A percentile compares a stretch with the other conserved stretches of the same genome.
These are phyloP conservation scores for Epinephelus coioides DNA, from an alignment of 2,797 vertebrate species.

Conservation along the genomic window DNA sequence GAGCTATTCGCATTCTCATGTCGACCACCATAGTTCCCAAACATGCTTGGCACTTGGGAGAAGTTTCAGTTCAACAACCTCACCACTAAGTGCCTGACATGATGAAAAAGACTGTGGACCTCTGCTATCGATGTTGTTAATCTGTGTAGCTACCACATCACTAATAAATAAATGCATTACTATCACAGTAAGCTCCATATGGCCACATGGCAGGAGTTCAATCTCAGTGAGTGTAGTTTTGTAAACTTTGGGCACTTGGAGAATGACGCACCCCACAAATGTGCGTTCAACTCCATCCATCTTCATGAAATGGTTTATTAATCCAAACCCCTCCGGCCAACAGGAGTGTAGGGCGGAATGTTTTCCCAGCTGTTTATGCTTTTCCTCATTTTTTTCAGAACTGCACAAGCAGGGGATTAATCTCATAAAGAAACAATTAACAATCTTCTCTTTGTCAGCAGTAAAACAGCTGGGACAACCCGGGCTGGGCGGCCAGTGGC, in stretches of 20 bases:
- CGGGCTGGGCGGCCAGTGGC: constrained; percentile 17
- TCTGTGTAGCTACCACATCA: neutral
- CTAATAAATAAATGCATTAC: constrained; percentile 31
- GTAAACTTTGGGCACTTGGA: constrained; percentile 16
- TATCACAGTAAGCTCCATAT: constrained; percentile 1
- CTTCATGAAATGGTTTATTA: constrained; percentile 40
- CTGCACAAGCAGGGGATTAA: constrained; percentile 66
- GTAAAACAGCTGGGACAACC: constrained; percentile 66
- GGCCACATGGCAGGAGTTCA: constrained; percentile 7
- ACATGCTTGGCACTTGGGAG: no score
- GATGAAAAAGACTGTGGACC: no score
- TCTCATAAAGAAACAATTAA: constrained; percentile 76
- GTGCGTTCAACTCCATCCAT: constrained; percentile 39
- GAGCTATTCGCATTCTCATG: no score
- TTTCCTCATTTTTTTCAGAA: constrained; percentile 49
- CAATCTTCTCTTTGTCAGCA: constrained; percentile 74
- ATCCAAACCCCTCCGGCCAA: constrained; percentile 37
- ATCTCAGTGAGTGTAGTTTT: constrained; percentile 11
- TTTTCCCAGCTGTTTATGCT: constrained; percentile 74
- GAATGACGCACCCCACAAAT: constrained; percentile 17
- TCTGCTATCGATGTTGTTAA: no score
- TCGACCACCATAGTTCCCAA: no score
- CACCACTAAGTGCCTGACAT: no score
- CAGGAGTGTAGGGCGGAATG: constrained; percentile 37
- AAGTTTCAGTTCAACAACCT: no score